A percentile compares a stretch with the other conserved stretches of the same genome.
These are phyloP conservation scores for Melanchra persicariae DNA, from an alignment of 2,888 invertebrate genomes.

Conservation along the genomic window DNA sequence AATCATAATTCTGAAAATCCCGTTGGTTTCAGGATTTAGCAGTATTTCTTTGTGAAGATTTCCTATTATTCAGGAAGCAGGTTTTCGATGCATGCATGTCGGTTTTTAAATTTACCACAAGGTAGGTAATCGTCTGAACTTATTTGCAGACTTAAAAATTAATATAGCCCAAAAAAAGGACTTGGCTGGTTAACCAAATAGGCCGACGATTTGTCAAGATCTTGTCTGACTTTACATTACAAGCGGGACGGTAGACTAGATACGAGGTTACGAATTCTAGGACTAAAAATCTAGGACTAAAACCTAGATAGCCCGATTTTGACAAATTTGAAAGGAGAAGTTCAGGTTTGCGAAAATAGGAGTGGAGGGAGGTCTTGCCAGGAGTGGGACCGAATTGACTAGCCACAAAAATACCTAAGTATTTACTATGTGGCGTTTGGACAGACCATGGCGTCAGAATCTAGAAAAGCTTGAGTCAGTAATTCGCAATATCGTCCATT, in stretches of 20 bases:
- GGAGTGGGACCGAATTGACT: background rate
- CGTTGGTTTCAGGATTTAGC: no score
- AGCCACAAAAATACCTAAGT: background rate
- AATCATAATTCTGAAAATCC: no score
- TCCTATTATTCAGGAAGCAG: no score
- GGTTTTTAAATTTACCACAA: no score
- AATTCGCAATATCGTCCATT: conserved; percentile 24
- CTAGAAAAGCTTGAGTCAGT: conserved; percentile 9
- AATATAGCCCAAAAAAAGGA: no score
- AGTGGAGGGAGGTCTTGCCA: background rate
- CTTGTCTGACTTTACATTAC: background rate
- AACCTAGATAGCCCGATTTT: background rate
- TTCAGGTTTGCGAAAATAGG: background rate
- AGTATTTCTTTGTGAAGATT: no score
- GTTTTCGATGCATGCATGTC: no score
- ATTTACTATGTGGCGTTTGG: no score
- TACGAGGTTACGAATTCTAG: background rate
- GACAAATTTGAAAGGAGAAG: background rate
- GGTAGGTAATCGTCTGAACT: no score
- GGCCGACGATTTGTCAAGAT: background rate
- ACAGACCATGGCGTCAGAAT: background rate
- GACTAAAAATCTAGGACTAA: background rate
- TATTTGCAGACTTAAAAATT: no score
- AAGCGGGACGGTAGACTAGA: background rate
- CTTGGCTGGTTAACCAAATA: no score